Conservation (phyloP, 1,140 invertebrate genomes). For the Drosophila pectinifera region DNA sequence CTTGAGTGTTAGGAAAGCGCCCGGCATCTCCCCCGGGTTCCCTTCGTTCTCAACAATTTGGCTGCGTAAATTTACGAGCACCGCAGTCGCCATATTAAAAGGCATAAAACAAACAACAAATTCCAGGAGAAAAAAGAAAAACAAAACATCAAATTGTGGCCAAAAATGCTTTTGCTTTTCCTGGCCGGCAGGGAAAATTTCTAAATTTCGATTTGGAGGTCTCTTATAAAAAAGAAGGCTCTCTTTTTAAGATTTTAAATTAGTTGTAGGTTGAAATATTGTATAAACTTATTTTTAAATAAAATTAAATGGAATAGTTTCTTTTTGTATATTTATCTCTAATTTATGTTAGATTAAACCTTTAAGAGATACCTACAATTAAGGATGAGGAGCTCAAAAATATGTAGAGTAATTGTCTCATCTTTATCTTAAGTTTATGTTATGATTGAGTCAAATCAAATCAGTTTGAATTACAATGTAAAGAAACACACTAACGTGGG, state of each 20-base stretch:
- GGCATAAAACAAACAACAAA: constrained; percentile 65
- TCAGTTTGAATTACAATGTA: not conserved
- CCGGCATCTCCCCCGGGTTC: too few relatives aligned
- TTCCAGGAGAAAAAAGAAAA: constrained; percentile 17
- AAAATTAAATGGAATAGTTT: too few relatives aligned
- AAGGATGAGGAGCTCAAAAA: not conserved
- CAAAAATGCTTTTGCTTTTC: constrained; percentile 19
- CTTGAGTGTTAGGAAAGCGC: constrained; percentile 5
- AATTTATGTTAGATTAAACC: not conserved
- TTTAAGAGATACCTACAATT: not conserved
- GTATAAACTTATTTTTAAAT: too few relatives aligned
- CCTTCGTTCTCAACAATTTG: constrained; percentile 47
- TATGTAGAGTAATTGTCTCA: too few relatives aligned
- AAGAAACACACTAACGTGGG: not conserved
- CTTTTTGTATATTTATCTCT: not conserved
- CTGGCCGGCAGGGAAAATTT: not conserved
- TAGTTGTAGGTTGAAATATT: too few relatives aligned
- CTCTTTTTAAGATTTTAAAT: not conserved
- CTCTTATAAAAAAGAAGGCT: not conserved
- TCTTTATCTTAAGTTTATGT: not conserved
- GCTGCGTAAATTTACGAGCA: constrained; percentile 68
- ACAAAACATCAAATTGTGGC: constrained; percentile 40
- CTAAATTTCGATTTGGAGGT: not conserved
- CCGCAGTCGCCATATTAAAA: constrained; percentile 75
- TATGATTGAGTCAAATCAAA: not conserved